Percentiles rank a stretch among this genome's conserved stretches.
phyloP scores from a whole-genome alignment of 2,797 vertebrate species.

The Kryptopterus vitreolus region DNA sequence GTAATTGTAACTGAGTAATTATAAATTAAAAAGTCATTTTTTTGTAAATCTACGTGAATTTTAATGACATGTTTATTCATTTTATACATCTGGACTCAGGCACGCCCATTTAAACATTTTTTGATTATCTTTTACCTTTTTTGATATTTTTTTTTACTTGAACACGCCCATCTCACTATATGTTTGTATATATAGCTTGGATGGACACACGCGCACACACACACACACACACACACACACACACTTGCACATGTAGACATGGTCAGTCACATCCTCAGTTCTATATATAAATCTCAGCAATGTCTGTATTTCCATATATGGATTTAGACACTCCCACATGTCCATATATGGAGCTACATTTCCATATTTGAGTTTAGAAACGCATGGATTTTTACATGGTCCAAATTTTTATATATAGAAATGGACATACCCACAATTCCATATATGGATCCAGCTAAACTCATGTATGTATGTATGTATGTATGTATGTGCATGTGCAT shows the following conservation, averaged over 20 bases:
- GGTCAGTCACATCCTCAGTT: not conserved
- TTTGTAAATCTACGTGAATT: not conserved
- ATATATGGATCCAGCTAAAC: not conserved
- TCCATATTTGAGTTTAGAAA: not conserved
- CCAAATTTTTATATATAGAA: not conserved
- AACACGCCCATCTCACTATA: not conserved
- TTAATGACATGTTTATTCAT: not conserved
- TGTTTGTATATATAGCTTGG: not conserved
- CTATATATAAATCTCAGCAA: not conserved
- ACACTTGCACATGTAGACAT: not conserved
- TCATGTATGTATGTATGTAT: no score
- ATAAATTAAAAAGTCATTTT: not conserved
- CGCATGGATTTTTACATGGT: not conserved
- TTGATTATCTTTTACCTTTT: no score
- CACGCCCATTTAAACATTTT: not conserved
- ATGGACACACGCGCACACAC: no score
- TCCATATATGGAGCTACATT: not conserved
- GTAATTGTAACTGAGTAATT: not conserved
- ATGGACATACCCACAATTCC: not conserved
- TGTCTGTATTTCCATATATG: not conserved
- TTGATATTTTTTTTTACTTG: not conserved
- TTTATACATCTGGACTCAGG: not conserved
- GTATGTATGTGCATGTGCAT: no score
- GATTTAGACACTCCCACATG: not conserved
- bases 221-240: not conserved